Evolutionary conservation across 2,797 vertebrate genomes (phyloP).

Genomic region (Microcaecilia unicolor): DNA sequence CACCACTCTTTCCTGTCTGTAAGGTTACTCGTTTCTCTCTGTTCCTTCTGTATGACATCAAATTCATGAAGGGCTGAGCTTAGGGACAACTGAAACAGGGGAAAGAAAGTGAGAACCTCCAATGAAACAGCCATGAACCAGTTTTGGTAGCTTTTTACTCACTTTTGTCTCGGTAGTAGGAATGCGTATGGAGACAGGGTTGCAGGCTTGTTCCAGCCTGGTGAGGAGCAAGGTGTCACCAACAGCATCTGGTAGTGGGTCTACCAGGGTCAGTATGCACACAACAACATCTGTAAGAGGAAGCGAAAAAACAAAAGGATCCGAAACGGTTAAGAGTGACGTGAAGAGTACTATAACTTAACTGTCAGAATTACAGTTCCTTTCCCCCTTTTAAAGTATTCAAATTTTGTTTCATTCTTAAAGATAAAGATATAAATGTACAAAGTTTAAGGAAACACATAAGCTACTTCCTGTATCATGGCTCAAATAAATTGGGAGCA

Average conservation of each 20-base stretch:
- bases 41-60: constrained; percentile 66
- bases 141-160: background rate
- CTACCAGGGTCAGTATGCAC: constrained; percentile 67
- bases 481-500: too few species aligned
- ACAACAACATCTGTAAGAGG: constrained; percentile 62
- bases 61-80: constrained; percentile 66
- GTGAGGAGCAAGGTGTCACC: constrained; percentile 70
- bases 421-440: too few species aligned
- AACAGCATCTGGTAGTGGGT: constrained; percentile 47
- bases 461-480: too few species aligned
- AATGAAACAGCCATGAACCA: background rate
- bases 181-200: constrained; percentile 67
- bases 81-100: constrained; percentile 47
- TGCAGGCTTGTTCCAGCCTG: constrained; percentile 56
- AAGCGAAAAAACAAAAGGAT: too few species aligned
- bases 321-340: too few species aligned
- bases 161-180: constrained; percentile 60
- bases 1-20: constrained; percentile 81
- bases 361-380: too few species aligned
- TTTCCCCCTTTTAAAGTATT: too few species aligned
- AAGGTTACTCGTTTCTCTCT: constrained; percentile 68
- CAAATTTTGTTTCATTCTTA: too few species aligned
- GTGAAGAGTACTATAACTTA: background rate
- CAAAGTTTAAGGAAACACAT: too few species aligned
- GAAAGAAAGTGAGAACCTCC: background rate